Evolutionary conservation across 1,140 invertebrate genomes (phyloP), one percentile per base, ranked within the genome.

Genomic region (Heliconius melpomene): DNA sequence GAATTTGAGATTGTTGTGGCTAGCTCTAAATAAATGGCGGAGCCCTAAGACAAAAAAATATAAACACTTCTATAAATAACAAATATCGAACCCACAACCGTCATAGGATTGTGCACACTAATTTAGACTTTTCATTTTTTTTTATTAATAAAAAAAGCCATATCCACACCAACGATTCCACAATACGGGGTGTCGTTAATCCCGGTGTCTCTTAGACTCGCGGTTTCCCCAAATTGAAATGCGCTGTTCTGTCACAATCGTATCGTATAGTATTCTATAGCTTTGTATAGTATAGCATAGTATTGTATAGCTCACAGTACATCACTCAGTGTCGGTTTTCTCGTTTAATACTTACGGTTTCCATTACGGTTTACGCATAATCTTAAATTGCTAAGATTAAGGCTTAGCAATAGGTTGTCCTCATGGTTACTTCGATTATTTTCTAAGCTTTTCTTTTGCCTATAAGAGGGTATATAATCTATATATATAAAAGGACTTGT

Each of bases 181-280:
- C 7, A n/a, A 38, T 54, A 77, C 76, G 52, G 79, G 66, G 79
- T 74, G 26, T 70, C 74, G 77, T 83, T 84, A 85, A 84, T 86
- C 83, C 84, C 57, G 72, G 70, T 78, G 78, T 85, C 86, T 84
- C 86, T 84, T 84, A 84, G 82, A 82, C 86, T 81, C 87, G 85
- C 86, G 90, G 90, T 90, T 90, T 89, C 80, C 82, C 83, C 83
- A 92, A 92, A 92, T 92, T 92, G 89, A 91, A 91, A 91, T 90
- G 87, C 85, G 87, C 86, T 91, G 89, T 85, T 81, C 72, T 74
- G 54, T 38, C 54, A 74, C 57, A 70, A 78, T 77, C 60, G 60
- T 66, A 66, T 66, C 60, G 60, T 29, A 66, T 66, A n/a, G 60
- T 29, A 26, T 66, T 29, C 13, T 66, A 66, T 66, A 66, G 60